These are phyloP conservation scores for Idaea straminata DNA, from an alignment of 2,888 invertebrate species.

Conservation along the genomic window DNA sequence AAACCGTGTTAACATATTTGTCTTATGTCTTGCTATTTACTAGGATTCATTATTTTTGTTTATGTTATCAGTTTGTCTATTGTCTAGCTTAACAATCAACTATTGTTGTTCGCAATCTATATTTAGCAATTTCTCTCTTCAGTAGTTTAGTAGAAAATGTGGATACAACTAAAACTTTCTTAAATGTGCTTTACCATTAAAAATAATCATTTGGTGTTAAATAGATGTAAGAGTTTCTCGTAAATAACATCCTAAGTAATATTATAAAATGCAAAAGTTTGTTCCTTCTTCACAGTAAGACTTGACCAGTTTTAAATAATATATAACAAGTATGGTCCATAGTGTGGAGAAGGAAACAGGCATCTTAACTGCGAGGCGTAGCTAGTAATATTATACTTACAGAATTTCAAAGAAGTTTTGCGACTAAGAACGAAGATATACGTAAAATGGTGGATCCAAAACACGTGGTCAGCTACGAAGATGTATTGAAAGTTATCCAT, in stretches of 20 bases:
- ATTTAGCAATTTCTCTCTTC: neutral
- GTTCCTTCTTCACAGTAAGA: no score
- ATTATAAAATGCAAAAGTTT: no score
- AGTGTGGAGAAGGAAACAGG: neutral
- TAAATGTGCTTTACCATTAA: no score
- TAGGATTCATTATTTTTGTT: neutral
- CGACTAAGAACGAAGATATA: conserved; percentile 21
- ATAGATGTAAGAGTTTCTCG: neutral
- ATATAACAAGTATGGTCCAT: no score
- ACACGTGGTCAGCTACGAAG: conserved; percentile 63
- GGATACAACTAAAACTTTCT: no score
- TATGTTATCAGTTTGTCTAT: neutral
- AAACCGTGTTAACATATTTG: neutral
- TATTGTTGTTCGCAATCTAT: neutral
- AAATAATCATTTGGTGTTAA: neutral
- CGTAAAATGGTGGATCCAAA: conserved; percentile 61
- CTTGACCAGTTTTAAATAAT: no score
- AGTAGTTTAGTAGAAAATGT: neutral
- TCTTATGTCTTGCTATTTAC: neutral
- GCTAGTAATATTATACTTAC: conserved; percentile 1
- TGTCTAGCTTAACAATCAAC: neutral
- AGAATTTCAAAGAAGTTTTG: conserved; percentile 24
- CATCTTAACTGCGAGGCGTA: neutral
- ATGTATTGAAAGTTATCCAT: conserved; percentile 61
- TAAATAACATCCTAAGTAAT: neutral